phyloP scores from a whole-genome alignment of 2,113 vertebrate genomes.

The Oryzias javanicus region DNA sequence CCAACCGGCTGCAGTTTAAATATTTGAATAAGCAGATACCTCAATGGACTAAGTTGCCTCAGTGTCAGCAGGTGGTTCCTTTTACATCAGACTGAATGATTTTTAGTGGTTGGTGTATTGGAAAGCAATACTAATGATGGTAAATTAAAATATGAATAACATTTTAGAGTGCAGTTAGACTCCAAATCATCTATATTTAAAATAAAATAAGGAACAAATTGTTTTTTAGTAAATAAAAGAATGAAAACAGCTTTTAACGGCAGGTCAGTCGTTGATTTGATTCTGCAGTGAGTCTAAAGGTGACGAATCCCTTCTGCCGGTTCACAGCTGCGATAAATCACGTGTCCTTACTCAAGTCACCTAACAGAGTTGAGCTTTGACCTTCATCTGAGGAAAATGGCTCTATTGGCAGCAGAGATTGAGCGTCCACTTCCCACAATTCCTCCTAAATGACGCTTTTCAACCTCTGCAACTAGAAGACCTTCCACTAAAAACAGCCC shows the following conservation, averaged over 20 bases:
- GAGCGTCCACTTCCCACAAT: constrained; percentile 11
- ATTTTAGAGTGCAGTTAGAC: no score
- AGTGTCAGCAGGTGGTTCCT: constrained; percentile 14
- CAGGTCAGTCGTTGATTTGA: not conserved
- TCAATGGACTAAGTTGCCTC: constrained; percentile 8
- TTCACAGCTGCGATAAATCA: constrained; percentile 29
- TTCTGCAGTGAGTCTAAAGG: constrained; percentile 22
- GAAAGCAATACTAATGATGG: not conserved
- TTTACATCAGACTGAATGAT: constrained; percentile 11
- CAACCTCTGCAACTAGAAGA: constrained; percentile 4
- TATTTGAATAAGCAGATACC: constrained; percentile 28
- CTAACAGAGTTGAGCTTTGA: constrained; percentile 31
- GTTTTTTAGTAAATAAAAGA: no score
- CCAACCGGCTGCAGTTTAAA: constrained; percentile 4
- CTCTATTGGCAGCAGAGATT: constrained; percentile 23
- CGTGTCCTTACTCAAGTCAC: constrained; percentile 37
- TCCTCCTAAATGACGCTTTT: constrained; percentile 13
- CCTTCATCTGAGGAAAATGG: constrained; percentile 24
- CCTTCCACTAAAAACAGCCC: constrained; percentile 3
- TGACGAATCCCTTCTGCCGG: not conserved
- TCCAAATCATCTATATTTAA: no score
- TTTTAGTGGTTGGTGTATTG: constrained; percentile 6
- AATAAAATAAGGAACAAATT: no score
- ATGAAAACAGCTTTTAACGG: no score
- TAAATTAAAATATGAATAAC: constrained; percentile 2